Evolutionary conservation across 1,140 invertebrate genomes (phyloP).

Genomic region (Nebria ingens): DNA sequence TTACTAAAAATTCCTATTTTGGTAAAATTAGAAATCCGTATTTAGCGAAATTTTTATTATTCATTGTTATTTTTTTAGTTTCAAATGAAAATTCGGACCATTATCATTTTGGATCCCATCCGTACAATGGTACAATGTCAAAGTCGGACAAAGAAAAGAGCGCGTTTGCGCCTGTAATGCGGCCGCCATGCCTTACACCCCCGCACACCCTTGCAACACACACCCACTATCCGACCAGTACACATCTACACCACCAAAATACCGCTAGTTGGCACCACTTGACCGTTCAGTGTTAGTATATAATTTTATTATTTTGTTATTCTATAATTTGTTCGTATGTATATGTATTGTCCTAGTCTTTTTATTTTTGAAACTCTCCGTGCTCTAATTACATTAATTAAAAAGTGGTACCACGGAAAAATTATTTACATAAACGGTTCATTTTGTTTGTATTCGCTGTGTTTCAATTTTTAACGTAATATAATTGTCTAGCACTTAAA

Average conservation of each 20-base stretch:
- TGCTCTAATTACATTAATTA: slow-evolving; percentile 25
- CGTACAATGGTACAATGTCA: slow-evolving; percentile 36
- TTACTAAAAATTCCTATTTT: too few species aligned
- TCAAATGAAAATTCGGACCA: slow-evolving; percentile 33
- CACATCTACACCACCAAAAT: slow-evolving; percentile 43
- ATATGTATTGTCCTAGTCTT: too few species aligned
- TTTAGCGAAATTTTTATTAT: slow-evolving; percentile 12
- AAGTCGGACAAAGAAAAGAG: slow-evolving; percentile 40
- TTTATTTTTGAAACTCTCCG: slow-evolving; percentile 11
- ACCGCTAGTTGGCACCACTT: slow-evolving; percentile 50
- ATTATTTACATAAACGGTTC: slow-evolving; percentile 24
- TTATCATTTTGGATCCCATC: slow-evolving; percentile 51
- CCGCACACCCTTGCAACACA: slow-evolving; percentile 42
- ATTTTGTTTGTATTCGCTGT: neutral
- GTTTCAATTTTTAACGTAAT: too few species aligned
- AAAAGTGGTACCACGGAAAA: neutral
- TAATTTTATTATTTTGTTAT: slow-evolving; percentile 29
- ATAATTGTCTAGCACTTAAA: too few species aligned
- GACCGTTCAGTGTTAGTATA: slow-evolving; percentile 50
- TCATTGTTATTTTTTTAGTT: slow-evolving; percentile 31
- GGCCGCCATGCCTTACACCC: slow-evolving; percentile 22
- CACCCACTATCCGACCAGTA: slow-evolving; percentile 42
- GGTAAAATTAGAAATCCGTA: too few species aligned
- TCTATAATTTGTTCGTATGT: too few species aligned
- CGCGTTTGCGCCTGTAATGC: slow-evolving; percentile 47